Conservation (phyloP, 2,888 invertebrate genomes). For the Aphelenchoides bicaudatus region DNA sequence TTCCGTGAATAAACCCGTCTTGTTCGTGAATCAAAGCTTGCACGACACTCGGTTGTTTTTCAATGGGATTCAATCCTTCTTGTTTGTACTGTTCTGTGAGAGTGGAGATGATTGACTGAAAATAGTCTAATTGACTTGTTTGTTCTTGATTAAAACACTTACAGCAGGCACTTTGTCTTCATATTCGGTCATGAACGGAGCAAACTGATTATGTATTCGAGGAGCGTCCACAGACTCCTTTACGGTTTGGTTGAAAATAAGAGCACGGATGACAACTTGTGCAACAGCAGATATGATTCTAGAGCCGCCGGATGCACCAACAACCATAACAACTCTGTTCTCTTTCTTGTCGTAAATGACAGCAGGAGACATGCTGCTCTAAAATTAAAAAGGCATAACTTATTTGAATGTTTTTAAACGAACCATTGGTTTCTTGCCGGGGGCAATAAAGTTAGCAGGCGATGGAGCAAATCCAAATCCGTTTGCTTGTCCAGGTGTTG, state of each 20-base stretch:
- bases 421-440: slow-evolving; percentile 73
- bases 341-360: slow-evolving; percentile 69
- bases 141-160: background rate
- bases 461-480: slow-evolving; percentile 66
- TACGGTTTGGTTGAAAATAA: slow-evolving; percentile 75
- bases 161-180: slow-evolving; percentile 22
- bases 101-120: background rate
- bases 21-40: slow-evolving; percentile 44
- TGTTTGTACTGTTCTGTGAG: slow-evolving; percentile 17
- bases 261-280: slow-evolving; percentile 69
- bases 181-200: slow-evolving; percentile 37
- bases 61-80: slow-evolving; percentile 36
- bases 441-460: slow-evolving; percentile 75
- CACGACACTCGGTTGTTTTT: slow-evolving; percentile 51
- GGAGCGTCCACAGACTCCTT: slow-evolving; percentile 69
- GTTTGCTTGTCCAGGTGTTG: slow-evolving; percentile 32
- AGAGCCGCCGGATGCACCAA: slow-evolving; percentile 32
- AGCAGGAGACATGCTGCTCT: slow-evolving; percentile 80
- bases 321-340: slow-evolving; percentile 24
- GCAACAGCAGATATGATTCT: slow-evolving; percentile 47
- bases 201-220: slow-evolving; percentile 55
- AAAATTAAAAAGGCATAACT: too few species aligned
- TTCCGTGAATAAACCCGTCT: slow-evolving; percentile 43
- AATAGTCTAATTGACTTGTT: background rate
- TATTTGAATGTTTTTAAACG: too few species aligned